These are phyloP conservation scores for Nannobrachium achirus DNA, from an alignment of 2,113 vertebrate species.

Conservation along the genomic window DNA sequence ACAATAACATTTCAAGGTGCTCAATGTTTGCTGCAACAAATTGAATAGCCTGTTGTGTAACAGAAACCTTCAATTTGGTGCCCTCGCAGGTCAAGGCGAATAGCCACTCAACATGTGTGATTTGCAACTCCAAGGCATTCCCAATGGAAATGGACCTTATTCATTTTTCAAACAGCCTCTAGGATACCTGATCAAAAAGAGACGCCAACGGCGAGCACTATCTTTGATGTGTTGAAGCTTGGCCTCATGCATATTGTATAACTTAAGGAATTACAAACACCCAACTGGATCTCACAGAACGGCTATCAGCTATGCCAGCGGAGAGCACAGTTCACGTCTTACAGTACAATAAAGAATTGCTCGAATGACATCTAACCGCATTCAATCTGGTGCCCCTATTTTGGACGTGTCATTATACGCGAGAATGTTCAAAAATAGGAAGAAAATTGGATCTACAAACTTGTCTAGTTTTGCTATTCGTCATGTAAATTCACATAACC, in stretches of 20 bases:
- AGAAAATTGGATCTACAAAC: not conserved
- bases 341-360: not conserved
- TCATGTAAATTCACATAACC: too few species aligned
- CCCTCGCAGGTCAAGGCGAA: slow-evolving; percentile 71
- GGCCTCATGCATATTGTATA: slow-evolving; percentile 70
- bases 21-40: not conserved
- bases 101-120: slow-evolving; percentile 56
- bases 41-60: slow-evolving; percentile 1
- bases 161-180: slow-evolving; percentile 73
- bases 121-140: slow-evolving; percentile 61
- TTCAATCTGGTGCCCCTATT: too few species aligned
- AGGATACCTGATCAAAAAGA: slow-evolving; percentile 62
- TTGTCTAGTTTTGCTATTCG: too few species aligned
- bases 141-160: slow-evolving; percentile 72
- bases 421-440: too few species aligned
- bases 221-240: slow-evolving; percentile 64
- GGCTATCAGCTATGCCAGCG: slow-evolving; percentile 37
- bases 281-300: slow-evolving; percentile 40
- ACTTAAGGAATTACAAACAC: slow-evolving; percentile 48
- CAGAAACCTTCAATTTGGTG: slow-evolving; percentile 6
- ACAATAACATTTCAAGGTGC: too few species aligned
- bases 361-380: too few species aligned
- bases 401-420: too few species aligned
- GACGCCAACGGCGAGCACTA: slow-evolving; percentile 52
- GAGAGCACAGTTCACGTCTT: not conserved